Base-by-base conservation (phyloP, 1,140 invertebrate species). In the Andricus grossulariae region DNA sequence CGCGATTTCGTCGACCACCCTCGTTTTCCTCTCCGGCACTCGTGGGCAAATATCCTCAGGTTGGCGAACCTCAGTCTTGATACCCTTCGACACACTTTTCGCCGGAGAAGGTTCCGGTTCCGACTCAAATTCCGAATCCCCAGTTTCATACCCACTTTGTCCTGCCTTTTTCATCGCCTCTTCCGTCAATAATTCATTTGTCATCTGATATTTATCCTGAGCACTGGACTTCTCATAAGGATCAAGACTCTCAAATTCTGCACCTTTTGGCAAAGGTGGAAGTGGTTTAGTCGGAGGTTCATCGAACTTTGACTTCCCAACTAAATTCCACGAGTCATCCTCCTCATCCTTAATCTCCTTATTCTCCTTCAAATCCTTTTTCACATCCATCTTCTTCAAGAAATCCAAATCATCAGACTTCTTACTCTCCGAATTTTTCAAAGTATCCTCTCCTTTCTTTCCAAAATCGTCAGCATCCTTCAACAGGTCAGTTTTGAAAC, bases 1-100 rank as follows among this genome's bases (percentile, higher is more conserved):
- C 72, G 93, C 93, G 55, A 94, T 93, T 80, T 93, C 92, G 70
- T 93, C 91, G 10, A 88, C 84, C 10, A 87, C 85, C 1, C n/a
- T 66, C 4, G 84, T 71, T 50, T 79, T 74, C 8, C 76, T 78
- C 55, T 19, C 52, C 8, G 74, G 32, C 18, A 72, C 76, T 1
- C 57, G 73, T 16, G 52, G 75, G 74, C 50, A 51, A 39, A 25
- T 11, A 75, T 80, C 19, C 75, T 74, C 39, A 70, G 70, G 0
- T 70, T 60, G 25, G 39, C 73, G 21, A 75, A 71, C 16, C 60
- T 50, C 60, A 12, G 19, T 83, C 81, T 72, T 79, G n/a, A 74
- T 7, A 49, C 70, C 57, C 19, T 60, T 66, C 8, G 60, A n/a
- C 32, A 66, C 51, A 74, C 71, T 74, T 45, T 89, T 90, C 0